These are phyloP conservation scores for Lophius americanus DNA, from an alignment of 2,797 vertebrate genomes.

Conservation along the genomic window DNA sequence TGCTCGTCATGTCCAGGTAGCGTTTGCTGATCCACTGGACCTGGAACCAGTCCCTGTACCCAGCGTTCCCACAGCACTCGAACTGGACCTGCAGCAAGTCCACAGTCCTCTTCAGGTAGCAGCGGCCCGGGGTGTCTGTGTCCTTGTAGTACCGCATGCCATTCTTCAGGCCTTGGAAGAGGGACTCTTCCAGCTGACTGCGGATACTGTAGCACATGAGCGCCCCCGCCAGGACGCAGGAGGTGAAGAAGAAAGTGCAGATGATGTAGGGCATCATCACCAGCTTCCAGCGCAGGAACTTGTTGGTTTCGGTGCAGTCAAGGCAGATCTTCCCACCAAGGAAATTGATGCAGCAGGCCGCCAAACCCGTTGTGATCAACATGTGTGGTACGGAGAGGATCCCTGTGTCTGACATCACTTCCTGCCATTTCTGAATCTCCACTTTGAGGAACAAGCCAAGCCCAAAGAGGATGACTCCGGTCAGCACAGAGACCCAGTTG, in stretches of 20 bases:
- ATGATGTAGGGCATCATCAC: constrained; percentile 88
- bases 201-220: constrained; percentile 87
- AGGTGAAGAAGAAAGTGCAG: constrained; percentile 89
- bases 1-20: constrained; percentile 88
- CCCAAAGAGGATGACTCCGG: constrained; percentile 84
- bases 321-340: constrained; percentile 90
- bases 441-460: constrained; percentile 89
- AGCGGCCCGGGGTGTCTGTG: constrained; percentile 88
- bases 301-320: constrained; percentile 86
- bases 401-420: constrained; percentile 86
- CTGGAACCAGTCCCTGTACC: constrained; percentile 89
- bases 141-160: constrained; percentile 89
- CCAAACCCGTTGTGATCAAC: constrained; percentile 86
- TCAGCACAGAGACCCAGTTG: constrained; percentile 90
- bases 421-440: constrained; percentile 86
- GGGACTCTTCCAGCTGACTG: constrained; percentile 84
- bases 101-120: constrained; percentile 87
- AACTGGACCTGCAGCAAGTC: constrained; percentile 89
- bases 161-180: constrained; percentile 82
- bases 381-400: constrained; percentile 84
- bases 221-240: constrained; percentile 86
- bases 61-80: constrained; percentile 89
- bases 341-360: constrained; percentile 88
- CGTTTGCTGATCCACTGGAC: constrained; percentile 90
- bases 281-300: constrained; percentile 89